A percentile compares a stretch with the other conserved stretches of the same genome.
Evolutionary conservation across 2,888 invertebrate genomes (phyloP).

Genomic region (Epistrophella euchroma): DNA sequence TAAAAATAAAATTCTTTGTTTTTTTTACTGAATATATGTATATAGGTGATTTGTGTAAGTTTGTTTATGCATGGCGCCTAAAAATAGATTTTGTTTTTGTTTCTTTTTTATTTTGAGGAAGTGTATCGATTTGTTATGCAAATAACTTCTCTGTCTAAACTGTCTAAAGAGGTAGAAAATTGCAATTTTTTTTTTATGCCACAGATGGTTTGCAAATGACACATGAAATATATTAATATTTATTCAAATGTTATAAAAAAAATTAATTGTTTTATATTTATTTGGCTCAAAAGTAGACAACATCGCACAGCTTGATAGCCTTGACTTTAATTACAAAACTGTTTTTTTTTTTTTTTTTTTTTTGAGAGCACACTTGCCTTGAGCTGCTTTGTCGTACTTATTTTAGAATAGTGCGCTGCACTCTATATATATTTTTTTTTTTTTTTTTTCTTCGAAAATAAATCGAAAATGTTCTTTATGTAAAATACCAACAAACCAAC

Average conservation of each 20-base stretch:
- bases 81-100: conserved; percentile 15
- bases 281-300: conserved; percentile 26
- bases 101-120: conserved; percentile 6
- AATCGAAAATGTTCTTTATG: conserved; percentile 29
- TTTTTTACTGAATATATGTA: not conserved
- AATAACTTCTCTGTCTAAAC: not conserved
- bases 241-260: not conserved
- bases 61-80: conserved; percentile 16
- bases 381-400: conserved; percentile 55
- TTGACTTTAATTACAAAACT: conserved; percentile 66
- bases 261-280: not conserved
- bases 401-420: conserved; percentile 8
- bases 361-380: conserved; percentile 52
- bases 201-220: conserved; percentile 25
- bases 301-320: conserved; percentile 43
- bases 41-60: not conserved
- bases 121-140: conserved; percentile 23
- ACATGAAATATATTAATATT: conserved; percentile 8
- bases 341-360: conserved; percentile 22
- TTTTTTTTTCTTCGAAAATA: conserved; percentile 22
- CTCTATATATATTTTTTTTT: not conserved
- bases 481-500: not conserved
- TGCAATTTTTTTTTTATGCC: not conserved
- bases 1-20: not conserved
- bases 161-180: not conserved